phyloP scores from a whole-genome alignment of 2,888 invertebrate genomes.

The Ophraella communa region DNA sequence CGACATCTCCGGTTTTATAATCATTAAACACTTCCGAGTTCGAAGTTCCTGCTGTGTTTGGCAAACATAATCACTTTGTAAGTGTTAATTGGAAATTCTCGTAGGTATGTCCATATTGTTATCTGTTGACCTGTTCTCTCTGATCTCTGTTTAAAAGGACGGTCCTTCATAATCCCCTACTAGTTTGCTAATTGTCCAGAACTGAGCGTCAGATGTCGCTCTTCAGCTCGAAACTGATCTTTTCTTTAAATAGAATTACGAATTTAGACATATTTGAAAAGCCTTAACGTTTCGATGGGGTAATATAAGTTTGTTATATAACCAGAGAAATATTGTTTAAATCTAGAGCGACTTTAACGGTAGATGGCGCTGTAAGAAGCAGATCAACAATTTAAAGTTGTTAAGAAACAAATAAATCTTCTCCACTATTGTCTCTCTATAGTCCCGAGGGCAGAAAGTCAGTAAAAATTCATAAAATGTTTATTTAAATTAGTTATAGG shows the following conservation, averaged over 20 bases:
- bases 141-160: not conserved
- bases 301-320: no score
- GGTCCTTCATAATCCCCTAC: conserved; percentile 27
- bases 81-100: conserved; percentile 25
- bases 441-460: no score
- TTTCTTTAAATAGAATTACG: not conserved
- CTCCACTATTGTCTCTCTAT: no score
- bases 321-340: no score
- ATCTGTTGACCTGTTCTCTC: conserved; percentile 23
- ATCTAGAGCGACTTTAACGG: no score
- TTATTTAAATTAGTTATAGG: no score
- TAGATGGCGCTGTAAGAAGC: no score
- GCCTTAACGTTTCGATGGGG: not conserved
- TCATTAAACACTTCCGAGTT: conserved; percentile 3
- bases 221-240: not conserved
- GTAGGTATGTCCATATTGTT: conserved; percentile 20
- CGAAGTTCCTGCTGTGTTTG: not conserved
- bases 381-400: no score
- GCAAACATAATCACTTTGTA: conserved; percentile 21
- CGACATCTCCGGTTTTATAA: conserved; percentile 1
- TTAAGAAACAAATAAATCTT: no score
- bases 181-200: conserved; percentile 19
- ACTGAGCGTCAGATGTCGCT: conserved; percentile 22
- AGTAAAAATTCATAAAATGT: no score
- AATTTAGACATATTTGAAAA: not conserved